These are phyloP conservation scores for Coronaproctus castanopsis DNA, from an alignment of 2,888 invertebrate genomes.

Conservation along the genomic window DNA sequence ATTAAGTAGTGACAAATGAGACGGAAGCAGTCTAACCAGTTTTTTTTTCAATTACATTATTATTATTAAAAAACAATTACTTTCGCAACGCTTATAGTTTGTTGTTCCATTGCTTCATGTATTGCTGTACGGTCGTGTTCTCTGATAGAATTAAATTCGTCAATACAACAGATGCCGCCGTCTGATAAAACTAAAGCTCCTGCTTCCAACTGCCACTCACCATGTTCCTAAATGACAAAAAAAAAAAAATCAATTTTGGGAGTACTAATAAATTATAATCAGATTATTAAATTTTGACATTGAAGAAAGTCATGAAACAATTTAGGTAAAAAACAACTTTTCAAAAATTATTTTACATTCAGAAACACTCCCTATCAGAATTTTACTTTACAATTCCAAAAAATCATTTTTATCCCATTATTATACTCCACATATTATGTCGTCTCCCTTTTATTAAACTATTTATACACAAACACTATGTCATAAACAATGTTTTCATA, in stretches of 20 bases:
- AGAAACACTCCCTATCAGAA: too few relatives aligned
- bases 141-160: slow-evolving; percentile 69
- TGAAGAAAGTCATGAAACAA: slow-evolving; percentile 1
- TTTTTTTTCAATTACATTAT: too few relatives aligned
- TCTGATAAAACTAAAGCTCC: slow-evolving; percentile 74
- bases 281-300: not conserved
- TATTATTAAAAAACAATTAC: slow-evolving; percentile 29
- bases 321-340: not conserved
- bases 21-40: too few relatives aligned
- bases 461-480: too few relatives aligned
- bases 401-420: too few relatives aligned
- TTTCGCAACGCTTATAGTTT: slow-evolving; percentile 80
- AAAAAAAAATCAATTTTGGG: not conserved
- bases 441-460: too few relatives aligned
- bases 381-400: too few relatives aligned
- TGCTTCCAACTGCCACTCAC: slow-evolving; percentile 77
- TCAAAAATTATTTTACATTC: not conserved
- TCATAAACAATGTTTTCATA: too few relatives aligned
- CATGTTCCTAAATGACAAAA: slow-evolving; percentile 44
- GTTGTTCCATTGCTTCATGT: slow-evolving; percentile 89
- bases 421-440: too few relatives aligned
- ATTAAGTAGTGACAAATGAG: too few relatives aligned
- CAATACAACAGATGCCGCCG: slow-evolving; percentile 77
- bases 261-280: not conserved
- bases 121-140: slow-evolving; percentile 64